Evolutionary conservation across 2,888 invertebrate species (phyloP).

Genomic region (Coelinius sp.): DNA sequence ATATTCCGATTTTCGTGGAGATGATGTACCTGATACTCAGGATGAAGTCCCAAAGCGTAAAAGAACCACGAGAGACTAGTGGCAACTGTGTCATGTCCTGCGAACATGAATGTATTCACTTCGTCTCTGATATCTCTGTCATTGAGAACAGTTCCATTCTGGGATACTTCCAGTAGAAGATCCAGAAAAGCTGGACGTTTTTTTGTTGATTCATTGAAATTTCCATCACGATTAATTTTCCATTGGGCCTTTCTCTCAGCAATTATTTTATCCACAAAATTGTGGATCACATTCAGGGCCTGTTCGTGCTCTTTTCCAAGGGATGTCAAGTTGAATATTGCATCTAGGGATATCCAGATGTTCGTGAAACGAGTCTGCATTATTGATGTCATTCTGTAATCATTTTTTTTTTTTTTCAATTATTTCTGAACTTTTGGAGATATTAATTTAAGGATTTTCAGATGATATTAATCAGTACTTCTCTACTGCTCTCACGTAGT

Average conservation of each 20-base stretch:
- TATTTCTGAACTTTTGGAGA: background rate
- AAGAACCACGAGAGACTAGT: constrained; percentile 74
- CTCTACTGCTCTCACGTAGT: constrained; percentile 68
- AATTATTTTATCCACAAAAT: constrained; percentile 72
- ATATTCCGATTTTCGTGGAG: no score
- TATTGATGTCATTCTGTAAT: constrained; percentile 65
- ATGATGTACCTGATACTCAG: constrained; percentile 70
- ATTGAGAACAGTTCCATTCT: constrained; percentile 63
- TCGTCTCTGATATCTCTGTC: constrained; percentile 67
- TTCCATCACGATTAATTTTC: constrained; percentile 50
- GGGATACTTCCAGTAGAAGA: constrained; percentile 71
- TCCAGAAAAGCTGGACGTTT: constrained; percentile 73
- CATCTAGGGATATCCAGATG: constrained; percentile 73
- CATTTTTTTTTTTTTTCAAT: background rate
- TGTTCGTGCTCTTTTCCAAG: constrained; percentile 71
- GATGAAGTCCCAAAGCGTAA: constrained; percentile 72
- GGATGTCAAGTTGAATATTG: constrained; percentile 70
- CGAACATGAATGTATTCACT: constrained; percentile 69
- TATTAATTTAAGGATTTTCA: background rate
- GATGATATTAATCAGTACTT: constrained; percentile 54
- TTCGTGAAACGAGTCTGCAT: constrained; percentile 67
- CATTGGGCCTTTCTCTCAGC: constrained; percentile 55
- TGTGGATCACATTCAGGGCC: constrained; percentile 72
- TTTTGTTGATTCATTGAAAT: constrained; percentile 48
- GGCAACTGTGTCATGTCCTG: constrained; percentile 76